Percentiles rank a stretch among this genome's conserved stretches.
Evolutionary conservation across 30 jellyfish, hydroid and myxozoan genomes (phyloP).

Genomic region (Hydractinia echinata): DNA sequence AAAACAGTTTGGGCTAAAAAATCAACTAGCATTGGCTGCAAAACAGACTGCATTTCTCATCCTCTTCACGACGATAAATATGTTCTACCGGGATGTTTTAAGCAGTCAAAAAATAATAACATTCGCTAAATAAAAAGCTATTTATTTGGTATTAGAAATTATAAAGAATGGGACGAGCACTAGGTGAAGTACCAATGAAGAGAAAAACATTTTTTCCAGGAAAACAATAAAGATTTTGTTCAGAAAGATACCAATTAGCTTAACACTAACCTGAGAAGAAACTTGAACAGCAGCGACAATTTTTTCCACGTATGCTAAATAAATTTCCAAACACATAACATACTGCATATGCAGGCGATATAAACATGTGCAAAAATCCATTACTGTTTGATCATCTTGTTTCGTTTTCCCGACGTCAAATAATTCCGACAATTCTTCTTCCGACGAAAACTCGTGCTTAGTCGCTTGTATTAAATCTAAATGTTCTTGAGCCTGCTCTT

Average conservation of each 20-base stretch:
- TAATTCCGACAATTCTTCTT: slow-evolving; percentile 21
- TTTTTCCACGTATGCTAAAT: slow-evolving; percentile 55
- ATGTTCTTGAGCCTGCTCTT: slow-evolving; percentile 68
- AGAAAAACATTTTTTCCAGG: no score
- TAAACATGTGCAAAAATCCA: slow-evolving; percentile 60
- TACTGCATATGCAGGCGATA: slow-evolving; percentile 87
- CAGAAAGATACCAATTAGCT: no score
- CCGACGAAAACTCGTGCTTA: slow-evolving; percentile 34
- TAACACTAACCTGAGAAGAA: slow-evolving; percentile 48
- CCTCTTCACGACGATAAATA: no score
- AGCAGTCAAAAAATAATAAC: no score
- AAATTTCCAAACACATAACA: slow-evolving; percentile 85
- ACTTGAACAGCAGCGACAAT: slow-evolving; percentile 34
- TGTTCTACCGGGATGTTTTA: no score
- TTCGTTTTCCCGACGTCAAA: slow-evolving; percentile 24
- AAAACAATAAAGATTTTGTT: no score
- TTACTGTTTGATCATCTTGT: slow-evolving; percentile 40
- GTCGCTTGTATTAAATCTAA: slow-evolving; percentile 63
- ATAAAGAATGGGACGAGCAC: no score
- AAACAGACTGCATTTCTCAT: neutral
- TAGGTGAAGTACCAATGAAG: no score
- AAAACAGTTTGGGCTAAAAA: neutral
- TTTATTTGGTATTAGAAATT: no score
- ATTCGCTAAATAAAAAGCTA: no score
- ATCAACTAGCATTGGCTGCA: neutral